Percentiles rank a stretch among this genome's conserved stretches.
These are phyloP conservation scores for Clarias fuscus DNA, from an alignment of 2,797 vertebrate species.

Conservation along the genomic window DNA sequence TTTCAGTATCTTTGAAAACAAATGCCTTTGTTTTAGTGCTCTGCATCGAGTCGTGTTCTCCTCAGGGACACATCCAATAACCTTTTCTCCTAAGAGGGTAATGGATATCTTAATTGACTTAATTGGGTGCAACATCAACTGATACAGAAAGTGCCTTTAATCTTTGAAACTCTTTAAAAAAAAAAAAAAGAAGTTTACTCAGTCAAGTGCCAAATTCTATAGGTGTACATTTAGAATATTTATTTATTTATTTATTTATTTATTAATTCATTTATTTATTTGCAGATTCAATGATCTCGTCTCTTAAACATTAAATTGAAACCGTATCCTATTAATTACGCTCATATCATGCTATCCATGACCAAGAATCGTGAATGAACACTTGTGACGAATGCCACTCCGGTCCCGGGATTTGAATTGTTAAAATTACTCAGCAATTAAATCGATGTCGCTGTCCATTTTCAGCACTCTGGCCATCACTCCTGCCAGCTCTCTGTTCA, in stretches of 20 bases:
- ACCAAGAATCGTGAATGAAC: neutral
- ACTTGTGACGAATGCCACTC: neutral
- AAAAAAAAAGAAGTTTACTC: neutral
- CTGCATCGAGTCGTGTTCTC: neutral
- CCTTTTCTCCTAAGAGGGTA: constrained; percentile 2
- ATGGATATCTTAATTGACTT: constrained; percentile 20
- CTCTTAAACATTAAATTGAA: neutral
- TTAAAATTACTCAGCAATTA: neutral
- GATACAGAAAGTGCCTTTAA: constrained; percentile 1
- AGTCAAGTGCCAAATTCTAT: neutral
- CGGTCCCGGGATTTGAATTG: neutral
- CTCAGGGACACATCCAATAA: neutral
- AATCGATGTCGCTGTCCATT: neutral
- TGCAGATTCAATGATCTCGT: neutral
- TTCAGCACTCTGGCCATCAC: neutral
- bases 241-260: too few relatives aligned
- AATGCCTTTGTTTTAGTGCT: neutral
- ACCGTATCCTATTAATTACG: too few relatives aligned
- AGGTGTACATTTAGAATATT: neutral
- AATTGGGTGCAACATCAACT: constrained; percentile 7
- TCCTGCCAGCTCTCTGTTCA: constrained; percentile 36
- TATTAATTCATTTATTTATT: too few relatives aligned
- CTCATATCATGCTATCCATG: too few relatives aligned
- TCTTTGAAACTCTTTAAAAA: neutral
- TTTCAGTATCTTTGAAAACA: neutral